Conservation (phyloP, 30 jellyfish, hydroid and myxozoan species). For the Chrysaora quinquecirrha region DNA sequence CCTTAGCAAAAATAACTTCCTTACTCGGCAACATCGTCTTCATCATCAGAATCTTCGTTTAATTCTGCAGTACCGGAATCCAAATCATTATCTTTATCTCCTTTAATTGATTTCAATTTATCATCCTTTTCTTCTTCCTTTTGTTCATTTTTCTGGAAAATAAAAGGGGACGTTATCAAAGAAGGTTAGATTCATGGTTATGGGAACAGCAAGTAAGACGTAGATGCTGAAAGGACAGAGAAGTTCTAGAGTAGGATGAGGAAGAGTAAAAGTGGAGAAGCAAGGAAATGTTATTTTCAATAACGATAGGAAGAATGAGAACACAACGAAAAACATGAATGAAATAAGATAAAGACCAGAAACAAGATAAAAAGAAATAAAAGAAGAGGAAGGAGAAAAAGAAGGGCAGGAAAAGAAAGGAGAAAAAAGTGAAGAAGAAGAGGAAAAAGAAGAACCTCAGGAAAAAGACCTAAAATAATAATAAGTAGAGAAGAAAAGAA, state of each 20-base stretch:
- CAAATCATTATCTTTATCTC: slow-evolving; percentile 59
- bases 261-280: no score
- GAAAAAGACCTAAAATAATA: not conserved
- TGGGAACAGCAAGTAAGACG: no score
- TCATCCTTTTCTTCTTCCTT: slow-evolving; percentile 65
- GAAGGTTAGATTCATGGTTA: no score
- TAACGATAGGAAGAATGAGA: no score
- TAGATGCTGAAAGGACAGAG: no score
- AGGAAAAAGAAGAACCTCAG: not conserved
- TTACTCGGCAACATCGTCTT: slow-evolving; percentile 24
- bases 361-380: not conserved
- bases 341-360: not conserved
- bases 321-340: no score
- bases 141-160: slow-evolving; percentile 39
- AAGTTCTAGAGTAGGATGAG: no score
- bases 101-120: slow-evolving; percentile 39
- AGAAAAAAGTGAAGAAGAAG: not conserved
- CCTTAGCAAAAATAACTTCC: no score
- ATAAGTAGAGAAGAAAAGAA: not conserved
- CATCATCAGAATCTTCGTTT: slow-evolving; percentile 76
- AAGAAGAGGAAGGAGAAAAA: not conserved
- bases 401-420: not conserved
- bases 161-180: no score
- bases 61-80: slow-evolving; percentile 85
- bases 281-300: no score